Base-by-base conservation (phyloP, 2,113 vertebrate species). In the Cranoglanis bouderius region DNA sequence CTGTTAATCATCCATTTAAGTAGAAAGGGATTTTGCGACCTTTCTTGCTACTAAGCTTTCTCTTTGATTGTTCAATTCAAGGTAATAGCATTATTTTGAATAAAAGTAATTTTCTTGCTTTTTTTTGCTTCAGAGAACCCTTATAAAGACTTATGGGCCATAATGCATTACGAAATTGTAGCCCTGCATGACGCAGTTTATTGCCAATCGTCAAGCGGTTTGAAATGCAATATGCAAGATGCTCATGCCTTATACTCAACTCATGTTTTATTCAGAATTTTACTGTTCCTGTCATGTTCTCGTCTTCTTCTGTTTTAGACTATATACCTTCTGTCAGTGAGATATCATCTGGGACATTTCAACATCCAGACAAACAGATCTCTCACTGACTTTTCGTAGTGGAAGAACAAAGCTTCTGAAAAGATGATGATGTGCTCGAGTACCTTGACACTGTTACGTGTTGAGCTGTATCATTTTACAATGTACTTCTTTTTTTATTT, bases 211-310 rank as follows among this genome's bases (percentile, higher is more conserved):
- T 85, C 32, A 77, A 83, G 35, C 38, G 9, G 81, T 83, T 78
- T 59, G 61, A 24, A 89, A 72, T 49, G 82, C 67, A 87, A 85
- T 87, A 88, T 90, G 83, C 88, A 90, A 88, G 53, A 89, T n/a
- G 40, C 63, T 57, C 88, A 72, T 88, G 72, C 88, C 72, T 90
- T 88, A 88, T 82, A 87, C 32, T 51, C 38, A 55, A 87, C 32
- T 51, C 38, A 43, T n/a, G 7, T 57, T 70, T 18, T 80, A 24
- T 46, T 55, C 40, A 4, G n/a, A 49, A 46, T 74, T 77, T 65
- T 49, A 21, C 21, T 77, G 18, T 88, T 77, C 7, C 46, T 77
- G 43, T 85, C 32, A 78, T n/a, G 49, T 85, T 88, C 1, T 65
- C 21, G 19, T 78, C 67, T 35, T 53, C 19, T n/a, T 67, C 72